phyloP scores from a whole-genome alignment of 1,140 invertebrate genomes.

The Zeugodacus cucurbitae region DNA sequence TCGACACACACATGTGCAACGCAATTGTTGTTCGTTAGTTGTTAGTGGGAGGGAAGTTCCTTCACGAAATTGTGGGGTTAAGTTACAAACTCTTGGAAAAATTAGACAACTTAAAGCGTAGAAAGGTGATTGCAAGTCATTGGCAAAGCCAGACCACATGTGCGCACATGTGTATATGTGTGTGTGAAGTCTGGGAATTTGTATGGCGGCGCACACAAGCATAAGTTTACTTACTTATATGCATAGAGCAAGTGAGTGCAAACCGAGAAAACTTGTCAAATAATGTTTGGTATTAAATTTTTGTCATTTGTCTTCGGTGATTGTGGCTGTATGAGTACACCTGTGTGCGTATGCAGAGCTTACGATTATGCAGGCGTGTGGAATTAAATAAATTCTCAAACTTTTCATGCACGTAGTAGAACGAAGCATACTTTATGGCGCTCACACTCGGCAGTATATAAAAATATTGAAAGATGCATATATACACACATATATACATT shows the following conservation, averaged over 20 bases:
- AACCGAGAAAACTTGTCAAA: not conserved
- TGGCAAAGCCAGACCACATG: not conserved
- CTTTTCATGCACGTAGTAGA: not conserved
- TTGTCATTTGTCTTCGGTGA: not conserved
- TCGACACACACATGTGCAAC: not conserved
- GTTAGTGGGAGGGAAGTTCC: not conserved
- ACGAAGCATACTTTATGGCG: not conserved
- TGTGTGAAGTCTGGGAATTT: not conserved
- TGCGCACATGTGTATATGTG: not conserved
- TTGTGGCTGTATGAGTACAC: not conserved
- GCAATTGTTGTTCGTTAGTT: not conserved
- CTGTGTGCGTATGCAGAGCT: not conserved
- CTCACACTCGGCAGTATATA: not conserved
- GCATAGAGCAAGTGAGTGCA: not conserved
- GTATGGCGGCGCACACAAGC: not conserved
- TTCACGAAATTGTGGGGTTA: not conserved
- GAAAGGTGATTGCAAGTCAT: not conserved
- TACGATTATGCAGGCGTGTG: slow-evolving; percentile 26
- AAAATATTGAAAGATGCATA: not conserved
- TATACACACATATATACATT: not conserved
- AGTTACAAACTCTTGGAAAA: not conserved
- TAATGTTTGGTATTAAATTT: slow-evolving; percentile 18
- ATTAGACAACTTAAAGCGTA: not conserved
- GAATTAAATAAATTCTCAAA: slow-evolving; percentile 35
- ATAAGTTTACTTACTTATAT: not conserved